Base-by-base conservation (phyloP, 2,888 invertebrate species). In the Nomada ruficornis region DNA sequence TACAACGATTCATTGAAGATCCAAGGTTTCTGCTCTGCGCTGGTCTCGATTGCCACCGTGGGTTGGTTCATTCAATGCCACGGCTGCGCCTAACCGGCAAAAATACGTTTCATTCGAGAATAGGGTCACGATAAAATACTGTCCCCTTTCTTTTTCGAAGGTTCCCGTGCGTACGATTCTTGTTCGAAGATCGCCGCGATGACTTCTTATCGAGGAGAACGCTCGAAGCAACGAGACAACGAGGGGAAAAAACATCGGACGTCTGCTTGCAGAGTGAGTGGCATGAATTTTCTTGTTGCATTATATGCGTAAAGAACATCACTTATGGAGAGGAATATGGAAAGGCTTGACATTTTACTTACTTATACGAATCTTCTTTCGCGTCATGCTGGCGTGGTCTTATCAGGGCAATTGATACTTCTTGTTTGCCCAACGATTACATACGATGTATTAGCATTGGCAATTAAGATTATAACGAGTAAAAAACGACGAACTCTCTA, bases 91-190 rank as follows among this genome's bases (percentile, higher is more conserved):
- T 44, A 23, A 15, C 18, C 29, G 44, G 44, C 50, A 80, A 77
- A 80, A 79, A 63, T 65, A 23, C 64, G 52, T 72, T 70, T 47
- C 47, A 13, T 26, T n/a, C 2, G 44, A n/a, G 52, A 86, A 86
- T 62, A 83, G 23, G 81, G 86, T 83, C 86, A 76, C 20, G 9
- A 29, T 42, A 64, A 68, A 62, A 47, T 36, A 26, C 62, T 47
- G 59, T 52, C 60, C 67, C 52, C 52, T 64, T 59, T 72, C 55
- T 63, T 64, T 62, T 86, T 83, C 62, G n/a, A 36, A 36, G 44
- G 57, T 50, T 60, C 69, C 26, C 44, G 13, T 23, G 23, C 29
- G 63, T 36, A 11, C 47, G 23, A 10, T 2, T 9, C n/a, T 15
- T n/a, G 44, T 36, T 54, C 52, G 20, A 52, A 10, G 52, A 52